These are phyloP conservation scores for Drosophila lowei DNA, from an alignment of 1,140 invertebrate species.

Conservation along the genomic window DNA sequence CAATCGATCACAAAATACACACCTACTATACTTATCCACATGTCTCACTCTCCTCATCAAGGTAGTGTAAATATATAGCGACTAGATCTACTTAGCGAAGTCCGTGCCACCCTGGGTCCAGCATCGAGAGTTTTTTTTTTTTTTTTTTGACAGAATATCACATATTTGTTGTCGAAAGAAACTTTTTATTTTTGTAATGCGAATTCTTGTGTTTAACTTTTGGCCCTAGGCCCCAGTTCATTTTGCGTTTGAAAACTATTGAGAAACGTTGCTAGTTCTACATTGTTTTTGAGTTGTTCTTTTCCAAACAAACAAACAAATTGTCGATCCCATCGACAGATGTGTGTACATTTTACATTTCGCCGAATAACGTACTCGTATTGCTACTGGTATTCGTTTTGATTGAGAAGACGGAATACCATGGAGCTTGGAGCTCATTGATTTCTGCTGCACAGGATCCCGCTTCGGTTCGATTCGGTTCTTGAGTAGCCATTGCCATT, in stretches of 20 bases:
- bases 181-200: conserved; percentile 39
- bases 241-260: conserved; percentile 48
- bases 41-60: conserved; percentile 19
- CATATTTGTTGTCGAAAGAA: conserved; percentile 6
- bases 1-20: conserved; percentile 20
- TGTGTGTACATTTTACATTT: conserved; percentile 26
- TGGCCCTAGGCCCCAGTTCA: conserved; percentile 33
- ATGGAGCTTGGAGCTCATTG: conserved; percentile 1
- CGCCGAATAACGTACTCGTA: conserved; percentile 32
- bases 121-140: background rate
- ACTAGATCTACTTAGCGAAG: conserved; percentile 23
- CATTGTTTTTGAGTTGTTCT: conserved; percentile 52
- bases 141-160: too few species aligned
- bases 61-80: conserved; percentile 48
- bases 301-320: conserved; percentile 4
- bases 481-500: conserved; percentile 18
- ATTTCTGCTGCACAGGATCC: background rate
- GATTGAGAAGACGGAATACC: conserved; percentile 22
- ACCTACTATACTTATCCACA: background rate
- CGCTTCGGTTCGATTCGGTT: conserved; percentile 18
- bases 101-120: conserved; percentile 19
- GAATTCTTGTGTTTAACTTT: conserved; percentile 29
- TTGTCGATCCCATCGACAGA: conserved; percentile 10
- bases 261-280: conserved; percentile 82
- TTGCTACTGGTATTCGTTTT: conserved; percentile 69